phyloP scores from a whole-genome alignment of 2,113 vertebrate species.

The Oryzias javanicus region DNA sequence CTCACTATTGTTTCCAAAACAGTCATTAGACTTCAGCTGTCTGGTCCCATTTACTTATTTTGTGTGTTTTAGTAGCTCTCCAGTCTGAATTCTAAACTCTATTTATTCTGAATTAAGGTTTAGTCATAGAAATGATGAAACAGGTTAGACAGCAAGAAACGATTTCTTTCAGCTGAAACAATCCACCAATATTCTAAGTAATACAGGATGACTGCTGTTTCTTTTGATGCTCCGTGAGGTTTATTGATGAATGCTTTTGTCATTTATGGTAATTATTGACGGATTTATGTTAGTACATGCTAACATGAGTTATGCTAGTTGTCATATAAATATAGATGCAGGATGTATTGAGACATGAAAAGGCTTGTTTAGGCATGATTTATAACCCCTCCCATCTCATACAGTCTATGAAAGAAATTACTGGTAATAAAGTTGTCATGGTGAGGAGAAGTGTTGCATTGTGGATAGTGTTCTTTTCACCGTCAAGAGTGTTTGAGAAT shows the following conservation, averaged over 20 bases:
- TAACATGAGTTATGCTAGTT: not conserved
- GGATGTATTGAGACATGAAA: constrained; percentile 14
- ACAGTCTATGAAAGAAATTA: constrained; percentile 19
- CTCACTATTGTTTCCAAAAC: too few relatives aligned
- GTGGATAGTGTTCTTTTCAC: not conserved
- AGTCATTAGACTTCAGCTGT: too few relatives aligned
- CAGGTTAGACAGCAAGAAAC: too few relatives aligned
- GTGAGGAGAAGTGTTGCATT: constrained; percentile 1
- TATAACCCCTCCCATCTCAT: constrained; percentile 14
- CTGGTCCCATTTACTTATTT: too few relatives aligned
- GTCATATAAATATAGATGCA: constrained; percentile 1
- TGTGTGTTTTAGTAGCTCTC: too few relatives aligned
- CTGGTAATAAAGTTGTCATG: constrained; percentile 1
- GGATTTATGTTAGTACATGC: not conserved
- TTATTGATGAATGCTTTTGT: not conserved
- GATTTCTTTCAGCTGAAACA: too few relatives aligned
- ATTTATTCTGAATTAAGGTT: too few relatives aligned
- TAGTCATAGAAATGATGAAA: too few relatives aligned
- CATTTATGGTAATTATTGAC: not conserved
- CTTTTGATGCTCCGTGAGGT: not conserved
- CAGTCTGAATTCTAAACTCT: too few relatives aligned
- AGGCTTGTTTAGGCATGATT: constrained; percentile 23
- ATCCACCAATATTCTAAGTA: too few relatives aligned
- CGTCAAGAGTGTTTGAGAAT: constrained; percentile 6
- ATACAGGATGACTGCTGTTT: not conserved